These are phyloP conservation scores for Himalopsyche kuldschensis DNA, from an alignment of 2,888 invertebrate species.

Conservation along the genomic window DNA sequence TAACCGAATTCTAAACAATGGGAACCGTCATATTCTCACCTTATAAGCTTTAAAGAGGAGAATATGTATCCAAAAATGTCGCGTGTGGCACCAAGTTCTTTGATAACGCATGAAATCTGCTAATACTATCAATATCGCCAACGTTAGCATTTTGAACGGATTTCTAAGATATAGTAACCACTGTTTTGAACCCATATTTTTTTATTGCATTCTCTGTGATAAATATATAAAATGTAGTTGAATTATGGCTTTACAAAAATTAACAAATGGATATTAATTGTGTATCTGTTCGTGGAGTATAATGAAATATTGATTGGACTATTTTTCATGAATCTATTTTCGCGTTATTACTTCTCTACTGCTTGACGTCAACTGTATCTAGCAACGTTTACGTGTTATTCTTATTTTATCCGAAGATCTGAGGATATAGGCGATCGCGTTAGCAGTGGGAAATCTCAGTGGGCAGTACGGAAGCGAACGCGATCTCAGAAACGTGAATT, in stretches of 20 bases:
- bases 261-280: neutral
- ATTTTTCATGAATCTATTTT: neutral
- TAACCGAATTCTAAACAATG: too few relatives aligned
- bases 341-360: neutral
- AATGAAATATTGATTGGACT: neutral
- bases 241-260: neutral
- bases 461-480: neutral
- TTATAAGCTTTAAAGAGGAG: too few relatives aligned
- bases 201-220: too few relatives aligned
- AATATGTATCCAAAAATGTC: too few relatives aligned
- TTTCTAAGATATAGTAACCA: too few relatives aligned
- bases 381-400: constrained; percentile 30
- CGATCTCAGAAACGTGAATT: neutral
- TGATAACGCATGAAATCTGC: too few relatives aligned
- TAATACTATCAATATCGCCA: too few relatives aligned
- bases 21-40: too few relatives aligned
- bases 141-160: too few relatives aligned
- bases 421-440: constrained; percentile 7
- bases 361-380: constrained; percentile 13
- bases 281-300: neutral
- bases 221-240: too few relatives aligned
- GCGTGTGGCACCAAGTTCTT: too few relatives aligned
- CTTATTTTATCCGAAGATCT: constrained; percentile 30
- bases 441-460: neutral
- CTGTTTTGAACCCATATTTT: too few relatives aligned